Conservation (phyloP, 2,113 vertebrate genomes). For the Gnathonemus longibarbis region DNA sequence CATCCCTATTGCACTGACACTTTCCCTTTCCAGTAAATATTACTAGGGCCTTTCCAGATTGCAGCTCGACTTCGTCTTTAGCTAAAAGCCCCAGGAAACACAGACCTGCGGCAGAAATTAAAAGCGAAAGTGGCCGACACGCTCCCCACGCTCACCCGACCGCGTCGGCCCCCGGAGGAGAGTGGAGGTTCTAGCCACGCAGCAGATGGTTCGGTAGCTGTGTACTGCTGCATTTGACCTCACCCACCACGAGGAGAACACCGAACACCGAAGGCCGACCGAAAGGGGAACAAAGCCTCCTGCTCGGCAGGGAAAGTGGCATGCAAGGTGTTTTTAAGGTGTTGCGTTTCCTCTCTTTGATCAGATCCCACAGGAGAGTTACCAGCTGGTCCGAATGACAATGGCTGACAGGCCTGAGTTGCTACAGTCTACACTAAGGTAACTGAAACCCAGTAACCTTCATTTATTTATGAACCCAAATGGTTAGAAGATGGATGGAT, state of each 20-base stretch:
- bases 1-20: not conserved
- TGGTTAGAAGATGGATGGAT: not conserved
- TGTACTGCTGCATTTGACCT: conserved; percentile 5
- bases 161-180: not conserved
- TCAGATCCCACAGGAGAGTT: conserved; percentile 45
- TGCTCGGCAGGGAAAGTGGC: conserved; percentile 21
- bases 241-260: conserved; percentile 11
- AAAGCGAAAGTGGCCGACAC: not conserved
- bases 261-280: not conserved
- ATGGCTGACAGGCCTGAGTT: conserved; percentile 57
- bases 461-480: conserved; percentile 6
- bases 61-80: not conserved
- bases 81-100: not conserved
- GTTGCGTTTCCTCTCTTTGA: conserved; percentile 41
- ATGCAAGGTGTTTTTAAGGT: conserved; percentile 31
- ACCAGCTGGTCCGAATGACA: conserved; percentile 41
- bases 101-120: not conserved
- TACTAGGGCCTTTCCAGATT: not conserved
- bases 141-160: not conserved
- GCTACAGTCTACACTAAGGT: not conserved
- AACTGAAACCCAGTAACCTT: not conserved
- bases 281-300: conserved; percentile 39
- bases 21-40: not conserved
- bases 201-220: not conserved
- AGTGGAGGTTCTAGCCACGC: not conserved